Conservation (phyloP, 2,888 invertebrate genomes). For the Dynastes grantii region DNA sequence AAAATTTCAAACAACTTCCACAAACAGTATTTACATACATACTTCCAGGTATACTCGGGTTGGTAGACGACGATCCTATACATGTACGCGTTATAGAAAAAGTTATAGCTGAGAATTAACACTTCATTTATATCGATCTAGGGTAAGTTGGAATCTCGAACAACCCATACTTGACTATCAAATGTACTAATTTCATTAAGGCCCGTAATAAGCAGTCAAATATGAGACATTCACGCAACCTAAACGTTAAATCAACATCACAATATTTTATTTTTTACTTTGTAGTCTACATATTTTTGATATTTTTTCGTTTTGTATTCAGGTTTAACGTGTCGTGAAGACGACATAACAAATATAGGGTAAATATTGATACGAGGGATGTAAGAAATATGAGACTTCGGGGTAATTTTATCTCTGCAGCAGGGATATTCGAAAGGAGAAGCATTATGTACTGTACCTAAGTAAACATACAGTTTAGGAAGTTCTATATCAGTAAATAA, state of each 20-base stretch:
- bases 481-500: constrained; percentile 10
- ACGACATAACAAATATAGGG: background rate
- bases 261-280: background rate
- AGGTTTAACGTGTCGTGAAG: background rate
- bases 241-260: constrained; percentile 6
- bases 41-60: constrained; percentile 1
- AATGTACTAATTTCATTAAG: constrained; percentile 12
- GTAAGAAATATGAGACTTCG: constrained; percentile 2
- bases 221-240: background rate
- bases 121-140: constrained; percentile 13
- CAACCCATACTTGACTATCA: constrained; percentile 6
- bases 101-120: background rate
- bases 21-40: constrained; percentile 23
- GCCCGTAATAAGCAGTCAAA: background rate
- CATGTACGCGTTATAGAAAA: background rate
- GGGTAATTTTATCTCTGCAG: background rate
- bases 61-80: background rate
- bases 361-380: constrained; percentile 2
- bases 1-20: constrained; percentile 25
- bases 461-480: constrained; percentile 3
- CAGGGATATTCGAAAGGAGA: background rate
- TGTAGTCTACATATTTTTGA: background rate
- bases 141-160: background rate
- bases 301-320: background rate
- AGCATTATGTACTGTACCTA: background rate